Evolutionary conservation across 2,888 invertebrate species (phyloP), one percentile per base, ranked within the genome.

Genomic region (Mythimna pallens): DNA sequence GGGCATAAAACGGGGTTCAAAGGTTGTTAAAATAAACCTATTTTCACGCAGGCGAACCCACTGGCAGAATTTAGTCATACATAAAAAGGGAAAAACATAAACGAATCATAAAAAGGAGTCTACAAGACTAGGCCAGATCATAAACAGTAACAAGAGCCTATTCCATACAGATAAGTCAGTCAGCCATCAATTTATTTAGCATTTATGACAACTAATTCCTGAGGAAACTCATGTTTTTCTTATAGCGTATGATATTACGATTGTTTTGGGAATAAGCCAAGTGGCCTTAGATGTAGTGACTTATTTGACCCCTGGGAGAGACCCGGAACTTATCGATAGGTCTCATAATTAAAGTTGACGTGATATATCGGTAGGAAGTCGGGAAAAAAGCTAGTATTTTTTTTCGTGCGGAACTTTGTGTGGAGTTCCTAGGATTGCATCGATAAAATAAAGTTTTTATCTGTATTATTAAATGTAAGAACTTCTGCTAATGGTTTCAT

Each of bases 211-310:
- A 86, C 84, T 81, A 86, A 85, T 87, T 87, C 86, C 78, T 84
- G 77, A 73, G 78, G 84, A 89, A 47, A 87, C 87, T 86, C 78
- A 86, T 89, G 86, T 87, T 88, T 85, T 84, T 85, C 79, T 70
- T 83, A 84, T 85, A 81, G 70, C 83, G 87, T 87, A 90, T 91
- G 87, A 89, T 92, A 87, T 93, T 92, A 93, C 91, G 92, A 94
- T 94, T 93, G 95, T 92, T 92, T 94, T 95, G 95, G 95, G 95
- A 95, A 95, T 94, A 89, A 83, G 93, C 94, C 94, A 94, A 93
- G 89, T 89, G 92, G 85, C 87, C 84, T 86, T 83, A 75, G 84
- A 90, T 89, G 82, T 79, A 86, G 67, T 91, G 92, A 94, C 93
- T 95, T 94, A 94, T 95, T 91, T 91, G 93, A 92, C 95, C 94